Base-by-base conservation (phyloP, 2,888 invertebrate genomes). In the Pristionchus mayeri region DNA sequence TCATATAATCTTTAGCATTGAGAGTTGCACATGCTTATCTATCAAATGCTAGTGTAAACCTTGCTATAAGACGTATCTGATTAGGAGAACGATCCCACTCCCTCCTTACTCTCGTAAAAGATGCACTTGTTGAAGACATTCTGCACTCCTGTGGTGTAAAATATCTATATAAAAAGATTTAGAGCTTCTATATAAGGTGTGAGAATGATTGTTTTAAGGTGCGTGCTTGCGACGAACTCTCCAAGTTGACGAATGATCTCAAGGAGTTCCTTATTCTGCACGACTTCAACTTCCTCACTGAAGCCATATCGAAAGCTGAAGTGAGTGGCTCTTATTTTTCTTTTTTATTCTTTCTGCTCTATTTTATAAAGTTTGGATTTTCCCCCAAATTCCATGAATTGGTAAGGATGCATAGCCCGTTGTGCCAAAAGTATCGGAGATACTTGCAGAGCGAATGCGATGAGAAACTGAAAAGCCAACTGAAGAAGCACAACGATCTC, bases 261-360 rank as follows among this genome's bases (percentile, higher is more conserved):
- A 98, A 98, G 93, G 98, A 99, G 93, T 99, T 98, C 93, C 94
- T 98, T 71, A 98, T 98, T 91, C 94, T 99, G 30, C 98, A 98
- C 93, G 98, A 99, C 94, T 99, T 99, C 93, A 97, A 97, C 71
- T 97, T 98, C 1, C 97, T 98, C 0, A 98, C 98, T 93, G 97
- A 98, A 93, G 97, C 98, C 0, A 98, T 98, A 87, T 27, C 63
- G 50, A 82, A 82, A 67, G 82, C 82, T n/a, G 96, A 87, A 52
- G 84, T 84, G 54, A 71, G 57, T n/a, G n/a, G n/a, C n/a, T n/a
- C n/a, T n/a, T 1, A 21, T 30, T 54, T 13, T 30, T 0, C 27
- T 27, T 24, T 30, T 44, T 44, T 9, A 44, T 44, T 13, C 44
- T 44, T 44, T 54, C 21, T 54, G 54, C 21, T n/a, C 54, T 21